Evolutionary conservation across 2,113 vertebrate species (phyloP), one percentile per base, ranked within the genome.

Genomic region (Tylochromis polylepis): DNA sequence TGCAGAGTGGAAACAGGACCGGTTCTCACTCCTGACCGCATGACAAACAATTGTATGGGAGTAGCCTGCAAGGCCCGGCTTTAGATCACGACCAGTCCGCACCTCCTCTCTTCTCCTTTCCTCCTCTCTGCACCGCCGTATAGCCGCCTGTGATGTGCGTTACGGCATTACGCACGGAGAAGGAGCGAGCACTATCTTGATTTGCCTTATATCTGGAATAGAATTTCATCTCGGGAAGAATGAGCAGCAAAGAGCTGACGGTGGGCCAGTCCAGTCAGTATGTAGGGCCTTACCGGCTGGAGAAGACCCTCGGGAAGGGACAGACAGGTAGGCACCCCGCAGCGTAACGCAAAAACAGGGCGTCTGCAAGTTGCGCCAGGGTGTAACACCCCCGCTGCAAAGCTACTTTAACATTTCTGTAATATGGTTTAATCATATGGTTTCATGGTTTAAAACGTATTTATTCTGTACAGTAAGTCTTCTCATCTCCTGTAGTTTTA

Each of bases 271-370:
- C 96, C 90, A 96, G 77, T 91, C 96, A 97, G 92, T 96, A 96
- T n/a, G 96, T 97, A 87, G 96, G 96, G 89, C 96, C 96, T 46
- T 97, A 96, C 89, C 95, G 96, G 70, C 93, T 97, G 94, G 96
- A 97, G 93, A 97, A 96, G 92, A 97, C 96, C 70, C 96, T 97
- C 18, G 96, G 96, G 82, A 97, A 97, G 87, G 96, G 96, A 34
- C 96, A 97, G 91, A 97, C 96, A 94, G 96, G 96, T 97, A 94
- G 88, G 92, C 86, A 15, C 29, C 84, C 56, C 27, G 20, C 22
- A 27, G 36, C 16, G 79, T 65, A 41, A 79, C 7, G 16, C 6
- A 49, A 62, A 55, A 59, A 27, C 11, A 46, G 56, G 34, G 53
- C 20, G 31, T 53, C 51, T 83, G 81, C 55, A 57, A 31, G 70